A percentile compares a stretch with the other conserved stretches of the same genome.
Evolutionary conservation across 2,113 vertebrate genomes (phyloP).

Genomic region (Dromiciops gliroides): DNA sequence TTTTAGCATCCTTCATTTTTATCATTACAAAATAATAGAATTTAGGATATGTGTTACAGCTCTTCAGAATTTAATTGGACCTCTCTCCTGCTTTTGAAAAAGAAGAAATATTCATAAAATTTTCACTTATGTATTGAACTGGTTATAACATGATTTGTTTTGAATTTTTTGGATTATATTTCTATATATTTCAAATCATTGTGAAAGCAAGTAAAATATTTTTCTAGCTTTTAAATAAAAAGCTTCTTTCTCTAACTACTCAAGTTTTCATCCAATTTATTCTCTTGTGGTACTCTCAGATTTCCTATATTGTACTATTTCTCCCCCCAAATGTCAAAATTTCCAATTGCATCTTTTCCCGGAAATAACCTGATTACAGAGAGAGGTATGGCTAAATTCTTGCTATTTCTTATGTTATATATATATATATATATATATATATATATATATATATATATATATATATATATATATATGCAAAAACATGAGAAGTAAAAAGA

Average conservation of each 20-base stretch:
- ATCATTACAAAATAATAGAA: conserved; percentile 23
- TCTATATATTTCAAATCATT: conserved; percentile 16
- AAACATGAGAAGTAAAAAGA: not conserved
- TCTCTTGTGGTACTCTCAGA: not conserved
- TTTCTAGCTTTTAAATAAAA: not conserved
- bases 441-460: too few species aligned
- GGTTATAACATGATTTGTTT: not conserved
- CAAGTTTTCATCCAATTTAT: conserved; percentile 5
- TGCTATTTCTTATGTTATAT: not conserved
- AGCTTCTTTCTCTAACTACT: conserved; percentile 19
- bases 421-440: too few species aligned
- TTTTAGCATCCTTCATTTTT: conserved; percentile 41
- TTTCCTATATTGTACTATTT: conserved; percentile 28
- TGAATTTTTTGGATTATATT: conserved; percentile 11
- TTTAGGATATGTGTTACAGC: not conserved
- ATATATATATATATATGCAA: too few species aligned
- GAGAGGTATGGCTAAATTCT: not conserved
- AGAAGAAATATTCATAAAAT: not conserved
- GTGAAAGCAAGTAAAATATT: conserved; percentile 31
- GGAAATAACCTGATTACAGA: not conserved
- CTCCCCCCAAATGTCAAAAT: not conserved
- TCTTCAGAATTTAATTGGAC: not conserved
- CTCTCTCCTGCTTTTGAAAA: not conserved
- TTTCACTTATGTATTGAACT: not conserved
- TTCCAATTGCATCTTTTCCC: conserved; percentile 6